phyloP scores from a whole-genome alignment of 2,113 vertebrate species.

The Arothron firmamentum region DNA sequence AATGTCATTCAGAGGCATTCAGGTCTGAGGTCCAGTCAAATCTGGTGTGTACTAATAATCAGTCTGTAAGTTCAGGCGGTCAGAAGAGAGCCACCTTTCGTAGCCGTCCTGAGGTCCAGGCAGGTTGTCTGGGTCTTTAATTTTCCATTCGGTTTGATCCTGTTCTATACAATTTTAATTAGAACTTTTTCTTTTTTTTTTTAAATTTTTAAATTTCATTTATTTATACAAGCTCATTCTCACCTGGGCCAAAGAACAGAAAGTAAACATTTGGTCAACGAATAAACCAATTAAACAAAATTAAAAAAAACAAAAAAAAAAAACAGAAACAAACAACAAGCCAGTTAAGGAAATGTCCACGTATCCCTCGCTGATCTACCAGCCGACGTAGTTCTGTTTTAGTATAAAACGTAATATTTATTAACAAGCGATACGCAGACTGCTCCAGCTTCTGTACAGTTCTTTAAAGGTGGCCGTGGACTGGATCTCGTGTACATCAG shows the following conservation, averaged over 20 bases:
- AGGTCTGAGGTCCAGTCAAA: constrained; percentile 39
- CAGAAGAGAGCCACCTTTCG: constrained; percentile 29
- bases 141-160: constrained; percentile 46
- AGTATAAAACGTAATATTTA: constrained; percentile 86
- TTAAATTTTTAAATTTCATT: constrained; percentile 55
- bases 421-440: constrained; percentile 84
- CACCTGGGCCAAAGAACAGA: constrained; percentile 39
- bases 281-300: constrained; percentile 63
- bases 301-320: constrained; percentile 37
- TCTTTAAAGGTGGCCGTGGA: constrained; percentile 66
- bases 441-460: constrained; percentile 83
- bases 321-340: constrained; percentile 44
- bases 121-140: constrained; percentile 25
- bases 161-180: constrained; percentile 45
- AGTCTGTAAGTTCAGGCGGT: constrained; percentile 40
- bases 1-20: constrained; percentile 28
- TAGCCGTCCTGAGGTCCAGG: constrained; percentile 44
- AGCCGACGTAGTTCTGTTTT: constrained; percentile 75
- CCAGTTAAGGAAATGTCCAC: constrained; percentile 70
- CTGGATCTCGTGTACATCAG: constrained; percentile 25
- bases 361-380: constrained; percentile 74
- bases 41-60: constrained; percentile 31
- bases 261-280: constrained; percentile 53
- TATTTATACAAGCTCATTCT: constrained; percentile 61
- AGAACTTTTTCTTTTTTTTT: constrained; percentile 40